phyloP scores from a whole-genome alignment of 64 coral and sea anemone genomes.

The Trachythela sp. region DNA sequence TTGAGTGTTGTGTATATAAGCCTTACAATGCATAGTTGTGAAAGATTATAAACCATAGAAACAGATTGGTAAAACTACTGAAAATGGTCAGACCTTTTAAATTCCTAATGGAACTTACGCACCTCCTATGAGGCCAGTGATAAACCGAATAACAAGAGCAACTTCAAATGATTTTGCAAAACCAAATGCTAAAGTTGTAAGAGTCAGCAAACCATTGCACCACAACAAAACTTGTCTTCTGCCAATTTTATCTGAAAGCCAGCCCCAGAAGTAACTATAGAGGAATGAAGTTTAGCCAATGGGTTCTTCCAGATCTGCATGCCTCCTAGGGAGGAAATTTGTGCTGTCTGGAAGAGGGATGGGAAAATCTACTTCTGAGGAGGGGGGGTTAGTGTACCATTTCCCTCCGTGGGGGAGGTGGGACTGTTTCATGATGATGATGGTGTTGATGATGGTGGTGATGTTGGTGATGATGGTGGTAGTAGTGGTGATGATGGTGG shows the following conservation, averaged over 20 bases:
- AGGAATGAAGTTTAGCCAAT: not conserved
- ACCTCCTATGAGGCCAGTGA: conserved; percentile 46
- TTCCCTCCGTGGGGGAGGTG: too few species aligned
- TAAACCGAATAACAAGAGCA: conserved; percentile 48
- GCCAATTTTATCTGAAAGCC: conserved; percentile 61
- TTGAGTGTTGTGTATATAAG: too few species aligned
- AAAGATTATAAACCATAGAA: too few species aligned
- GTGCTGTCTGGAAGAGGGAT: not conserved
- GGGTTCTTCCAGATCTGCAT: too few species aligned
- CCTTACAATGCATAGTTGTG: too few species aligned
- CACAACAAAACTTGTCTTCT: conserved; percentile 21
- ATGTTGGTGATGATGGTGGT: too few species aligned
- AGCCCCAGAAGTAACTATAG: conserved; percentile 66
- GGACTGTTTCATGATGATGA: too few species aligned
- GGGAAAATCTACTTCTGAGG: not conserved
- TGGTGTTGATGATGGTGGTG: too few species aligned
- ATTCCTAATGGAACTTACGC: not conserved
- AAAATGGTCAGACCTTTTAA: not conserved
- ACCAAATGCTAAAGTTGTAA: conserved; percentile 29
- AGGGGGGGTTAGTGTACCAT: too few species aligned
- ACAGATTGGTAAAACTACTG: not conserved
- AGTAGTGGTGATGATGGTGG: too few species aligned
- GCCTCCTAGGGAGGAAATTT: too few species aligned
- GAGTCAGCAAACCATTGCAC: not conserved
- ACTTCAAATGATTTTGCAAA: conserved; percentile 22